phyloP scores from a whole-genome alignment of 2,113 vertebrate species.

The Menura novaehollandiae region DNA sequence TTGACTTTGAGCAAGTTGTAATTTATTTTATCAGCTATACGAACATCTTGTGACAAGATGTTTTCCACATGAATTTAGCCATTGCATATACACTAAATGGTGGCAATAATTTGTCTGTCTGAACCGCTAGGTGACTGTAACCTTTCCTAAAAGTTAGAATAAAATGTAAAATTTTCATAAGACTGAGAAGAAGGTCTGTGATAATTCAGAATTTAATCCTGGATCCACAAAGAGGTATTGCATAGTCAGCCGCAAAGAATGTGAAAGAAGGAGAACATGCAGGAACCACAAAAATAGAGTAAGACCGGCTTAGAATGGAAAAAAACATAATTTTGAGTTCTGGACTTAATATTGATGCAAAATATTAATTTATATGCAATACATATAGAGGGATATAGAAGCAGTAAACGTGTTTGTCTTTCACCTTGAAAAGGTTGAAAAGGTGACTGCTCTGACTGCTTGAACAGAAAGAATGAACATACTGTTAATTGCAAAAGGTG shows the following conservation, averaged over 20 bases:
- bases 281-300: neutral
- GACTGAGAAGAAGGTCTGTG: neutral
- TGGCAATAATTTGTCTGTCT: neutral
- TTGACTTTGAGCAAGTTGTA: neutral
- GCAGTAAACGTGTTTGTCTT: neutral
- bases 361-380: neutral
- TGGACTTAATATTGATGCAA: neutral
- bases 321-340: neutral
- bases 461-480: neutral
- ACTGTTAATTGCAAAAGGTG: neutral
- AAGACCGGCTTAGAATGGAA: neutral
- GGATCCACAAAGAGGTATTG: neutral
- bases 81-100: neutral
- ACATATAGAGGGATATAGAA: neutral
- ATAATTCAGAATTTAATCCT: neutral
- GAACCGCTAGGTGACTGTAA: neutral
- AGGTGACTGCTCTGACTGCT: neutral
- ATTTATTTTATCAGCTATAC: neutral
- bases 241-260: neutral
- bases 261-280: rapidly evolving
- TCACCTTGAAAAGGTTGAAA: neutral
- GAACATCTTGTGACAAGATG: neutral
- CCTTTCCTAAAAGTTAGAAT: neutral
- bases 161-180: neutral
- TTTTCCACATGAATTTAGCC: neutral